Evolutionary conservation across 2,797 vertebrate species (phyloP).

Genomic region (Coendou prehensilis): DNA sequence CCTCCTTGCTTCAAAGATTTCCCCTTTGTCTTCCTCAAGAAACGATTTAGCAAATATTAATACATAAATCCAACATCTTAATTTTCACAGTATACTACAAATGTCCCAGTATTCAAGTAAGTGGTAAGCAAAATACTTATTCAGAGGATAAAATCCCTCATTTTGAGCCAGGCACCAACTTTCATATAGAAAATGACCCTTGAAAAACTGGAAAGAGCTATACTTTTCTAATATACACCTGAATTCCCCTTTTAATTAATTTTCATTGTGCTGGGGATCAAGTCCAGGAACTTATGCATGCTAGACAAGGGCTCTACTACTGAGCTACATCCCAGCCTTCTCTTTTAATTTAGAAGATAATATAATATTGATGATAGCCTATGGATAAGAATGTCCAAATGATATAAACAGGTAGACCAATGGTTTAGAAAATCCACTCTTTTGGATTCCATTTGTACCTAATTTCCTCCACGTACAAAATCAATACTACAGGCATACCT

Average conservation of each 20-base stretch:
- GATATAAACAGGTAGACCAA: conserved; percentile 31
- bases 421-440: conserved; percentile 58
- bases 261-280: not conserved
- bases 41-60: conserved; percentile 39
- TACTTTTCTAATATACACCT: not conserved
- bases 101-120: conserved; percentile 34
- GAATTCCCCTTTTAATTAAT: conserved; percentile 20
- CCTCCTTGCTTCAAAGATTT: conserved; percentile 23
- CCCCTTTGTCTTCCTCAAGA: not conserved
- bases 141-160: conserved; percentile 9
- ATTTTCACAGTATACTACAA: not conserved
- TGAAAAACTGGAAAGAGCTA: conserved; percentile 7
- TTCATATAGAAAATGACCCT: conserved; percentile 7
- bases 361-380: not conserved
- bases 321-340: not conserved
- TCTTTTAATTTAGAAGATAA: conserved; percentile 11
- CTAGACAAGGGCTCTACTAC: not conserved
- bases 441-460: not conserved
- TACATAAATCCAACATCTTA: conserved; percentile 10
- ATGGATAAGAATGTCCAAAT: conserved; percentile 32
- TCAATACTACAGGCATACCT: not conserved
- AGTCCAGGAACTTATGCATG: not conserved
- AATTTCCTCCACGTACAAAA: conserved; percentile 4
- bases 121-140: conserved; percentile 41
- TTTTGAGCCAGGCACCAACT: conserved; percentile 20